A percentile compares a stretch with the other conserved stretches of the same genome.
Conservation (phyloP, 2,797 vertebrate genomes). For the Coccyzus lansbergi region DNA sequence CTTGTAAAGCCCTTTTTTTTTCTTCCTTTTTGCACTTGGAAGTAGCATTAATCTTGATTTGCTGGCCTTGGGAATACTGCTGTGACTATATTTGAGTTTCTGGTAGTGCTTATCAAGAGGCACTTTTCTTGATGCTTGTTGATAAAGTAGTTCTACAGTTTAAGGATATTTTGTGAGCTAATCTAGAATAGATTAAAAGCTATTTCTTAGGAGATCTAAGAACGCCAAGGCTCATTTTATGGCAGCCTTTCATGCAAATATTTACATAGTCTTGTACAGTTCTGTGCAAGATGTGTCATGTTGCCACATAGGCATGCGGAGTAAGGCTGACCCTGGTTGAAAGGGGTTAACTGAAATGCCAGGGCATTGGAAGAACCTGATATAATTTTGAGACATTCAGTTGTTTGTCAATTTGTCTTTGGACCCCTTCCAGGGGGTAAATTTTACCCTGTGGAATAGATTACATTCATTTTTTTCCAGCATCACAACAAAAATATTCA, state of each 20-base stretch:
- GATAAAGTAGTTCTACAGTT: not conserved
- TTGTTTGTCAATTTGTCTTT: not conserved
- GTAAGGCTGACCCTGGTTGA: not conserved
- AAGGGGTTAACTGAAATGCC: not conserved
- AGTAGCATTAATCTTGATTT: not conserved
- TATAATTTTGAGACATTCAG: not conserved
- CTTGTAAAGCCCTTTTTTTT: not conserved
- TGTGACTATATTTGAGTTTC: not conserved
- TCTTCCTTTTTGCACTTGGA: not conserved
- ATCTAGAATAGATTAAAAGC: not conserved
- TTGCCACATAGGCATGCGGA: rapidly evolving
- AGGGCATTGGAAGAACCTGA: not conserved
- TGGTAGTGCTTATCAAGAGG: not conserved
- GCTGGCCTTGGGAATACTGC: not conserved
- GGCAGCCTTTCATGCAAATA: not conserved
- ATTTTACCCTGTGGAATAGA: not conserved
- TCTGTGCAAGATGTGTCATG: not conserved
- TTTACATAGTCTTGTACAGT: not conserved
- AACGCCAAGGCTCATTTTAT: not conserved
- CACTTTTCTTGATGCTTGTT: not conserved
- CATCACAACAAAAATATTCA: not conserved
- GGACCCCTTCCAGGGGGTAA: not conserved
- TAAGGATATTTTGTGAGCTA: not conserved
- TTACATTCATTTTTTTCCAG: not conserved
- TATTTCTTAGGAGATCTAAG: not conserved